Evolutionary conservation across 2,797 vertebrate species (phyloP).

Genomic region (Chromobotia macracanthus): DNA sequence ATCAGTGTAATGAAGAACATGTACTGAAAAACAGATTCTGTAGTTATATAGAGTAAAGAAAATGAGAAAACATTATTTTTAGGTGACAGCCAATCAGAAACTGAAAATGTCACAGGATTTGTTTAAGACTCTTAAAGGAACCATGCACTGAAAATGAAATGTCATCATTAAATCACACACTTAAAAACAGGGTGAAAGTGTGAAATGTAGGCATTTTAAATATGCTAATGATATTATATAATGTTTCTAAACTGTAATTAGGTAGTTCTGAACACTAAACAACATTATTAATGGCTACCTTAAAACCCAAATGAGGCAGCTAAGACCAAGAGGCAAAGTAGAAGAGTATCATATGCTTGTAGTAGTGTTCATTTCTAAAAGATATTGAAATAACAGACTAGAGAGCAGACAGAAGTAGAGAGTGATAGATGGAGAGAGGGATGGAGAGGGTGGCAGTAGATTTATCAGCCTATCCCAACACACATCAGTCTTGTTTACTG

Average conservation of each 20-base stretch:
- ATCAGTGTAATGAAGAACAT: not conserved
- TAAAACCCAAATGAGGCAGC: not conserved
- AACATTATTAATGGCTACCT: not conserved
- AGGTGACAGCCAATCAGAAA: not conserved
- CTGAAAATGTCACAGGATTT: not conserved
- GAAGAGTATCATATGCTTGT: not conserved
- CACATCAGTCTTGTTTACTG: conserved; percentile 53
- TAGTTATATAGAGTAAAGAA: not conserved
- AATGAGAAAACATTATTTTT: not conserved
- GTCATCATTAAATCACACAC: no score
- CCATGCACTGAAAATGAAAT: no score
- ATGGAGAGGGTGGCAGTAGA: conserved; percentile 38
- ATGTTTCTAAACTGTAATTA: no score
- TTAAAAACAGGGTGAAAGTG: no score
- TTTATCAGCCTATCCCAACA: conserved; percentile 38
- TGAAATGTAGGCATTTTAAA: no score
- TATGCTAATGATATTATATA: no score
- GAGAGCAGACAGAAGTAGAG: conserved; percentile 31
- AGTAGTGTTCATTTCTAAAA: conserved; percentile 7
- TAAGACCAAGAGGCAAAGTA: not conserved
- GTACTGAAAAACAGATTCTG: not conserved
- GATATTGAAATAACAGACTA: conserved; percentile 33
- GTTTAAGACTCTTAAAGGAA: not conserved
- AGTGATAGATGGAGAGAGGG: conserved; percentile 28
- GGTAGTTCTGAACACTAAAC: not conserved